A percentile compares a stretch with the other conserved stretches of the same genome.
Conservation (phyloP, 2,113 vertebrate genomes). For the Bubo blakistoni region DNA sequence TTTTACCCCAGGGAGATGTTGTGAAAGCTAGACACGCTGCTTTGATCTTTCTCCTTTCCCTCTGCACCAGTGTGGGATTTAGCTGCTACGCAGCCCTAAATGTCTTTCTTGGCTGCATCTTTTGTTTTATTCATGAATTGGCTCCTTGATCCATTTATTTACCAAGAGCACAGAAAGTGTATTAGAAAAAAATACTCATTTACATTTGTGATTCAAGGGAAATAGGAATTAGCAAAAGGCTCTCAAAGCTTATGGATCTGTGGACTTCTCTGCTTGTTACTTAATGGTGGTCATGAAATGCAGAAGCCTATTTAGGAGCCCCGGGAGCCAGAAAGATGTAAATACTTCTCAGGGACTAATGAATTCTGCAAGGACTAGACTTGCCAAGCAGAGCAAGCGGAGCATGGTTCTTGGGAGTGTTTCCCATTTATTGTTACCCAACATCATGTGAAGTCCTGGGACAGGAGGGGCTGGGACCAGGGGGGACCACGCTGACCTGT, state of each 20-base stretch:
- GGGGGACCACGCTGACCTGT: background rate
- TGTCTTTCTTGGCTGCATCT: background rate
- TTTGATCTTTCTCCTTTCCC: background rate
- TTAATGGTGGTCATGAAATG: background rate
- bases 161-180: background rate
- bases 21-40: background rate
- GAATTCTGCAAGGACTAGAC: background rate
- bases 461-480: background rate
- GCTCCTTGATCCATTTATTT: background rate
- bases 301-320: background rate
- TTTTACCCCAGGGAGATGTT: background rate
- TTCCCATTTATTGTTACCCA: background rate
- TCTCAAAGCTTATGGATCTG: background rate
- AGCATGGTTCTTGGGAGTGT: accelerated
- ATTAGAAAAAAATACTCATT: background rate
- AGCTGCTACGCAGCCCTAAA: background rate
- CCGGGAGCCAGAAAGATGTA: background rate
- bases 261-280: background rate
- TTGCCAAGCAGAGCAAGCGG: background rate
- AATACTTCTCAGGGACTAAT: background rate
- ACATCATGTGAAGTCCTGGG: background rate
- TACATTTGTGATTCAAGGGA: background rate
- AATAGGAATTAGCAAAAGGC: background rate
- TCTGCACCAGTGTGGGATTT: background rate
- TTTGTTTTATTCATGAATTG: background rate